A percentile compares a stretch with the other conserved stretches of the same genome.
phyloP scores from a whole-genome alignment of 2,113 vertebrate genomes.

The Callaeas wilsoni region DNA sequence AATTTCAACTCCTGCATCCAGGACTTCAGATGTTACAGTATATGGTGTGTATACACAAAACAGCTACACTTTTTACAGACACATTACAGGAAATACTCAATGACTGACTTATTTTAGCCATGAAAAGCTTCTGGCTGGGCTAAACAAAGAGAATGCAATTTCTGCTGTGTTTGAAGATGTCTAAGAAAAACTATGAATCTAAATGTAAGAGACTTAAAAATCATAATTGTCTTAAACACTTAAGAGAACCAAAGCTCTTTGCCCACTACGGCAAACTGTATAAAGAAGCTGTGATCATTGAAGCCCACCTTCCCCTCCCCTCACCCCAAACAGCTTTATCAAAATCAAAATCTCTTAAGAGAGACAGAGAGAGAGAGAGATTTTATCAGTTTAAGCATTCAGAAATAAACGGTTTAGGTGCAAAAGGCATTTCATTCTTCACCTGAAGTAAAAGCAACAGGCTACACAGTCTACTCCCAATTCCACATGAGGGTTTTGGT shows the following conservation, averaged over 20 bases:
- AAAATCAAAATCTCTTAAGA: neutral
- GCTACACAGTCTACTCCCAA: fast-evolving
- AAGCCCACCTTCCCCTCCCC: neutral
- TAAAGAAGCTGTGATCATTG: neutral
- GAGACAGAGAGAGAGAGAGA: neutral
- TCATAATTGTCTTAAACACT: neutral
- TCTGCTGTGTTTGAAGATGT: neutral
- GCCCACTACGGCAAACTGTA: neutral
- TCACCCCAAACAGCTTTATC: neutral
- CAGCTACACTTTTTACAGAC: neutral
- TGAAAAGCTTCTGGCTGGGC: neutral
- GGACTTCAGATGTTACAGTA: neutral
- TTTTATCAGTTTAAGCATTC: neutral
- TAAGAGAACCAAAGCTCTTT: neutral
- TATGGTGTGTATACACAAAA: neutral
- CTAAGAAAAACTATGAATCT: neutral
- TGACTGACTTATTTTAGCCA: neutral
- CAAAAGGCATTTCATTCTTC: neutral
- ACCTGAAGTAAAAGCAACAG: neutral
- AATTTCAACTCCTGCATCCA: neutral
- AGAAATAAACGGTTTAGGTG: neutral
- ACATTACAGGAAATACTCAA: neutral
- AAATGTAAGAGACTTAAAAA: neutral
- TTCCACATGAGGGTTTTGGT: neutral
- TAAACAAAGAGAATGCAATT: neutral